Percentiles rank a stretch among this genome's conserved stretches.
These are phyloP conservation scores for Napeogenes inachia DNA, from an alignment of 2,888 invertebrate genomes.

Conservation along the genomic window DNA sequence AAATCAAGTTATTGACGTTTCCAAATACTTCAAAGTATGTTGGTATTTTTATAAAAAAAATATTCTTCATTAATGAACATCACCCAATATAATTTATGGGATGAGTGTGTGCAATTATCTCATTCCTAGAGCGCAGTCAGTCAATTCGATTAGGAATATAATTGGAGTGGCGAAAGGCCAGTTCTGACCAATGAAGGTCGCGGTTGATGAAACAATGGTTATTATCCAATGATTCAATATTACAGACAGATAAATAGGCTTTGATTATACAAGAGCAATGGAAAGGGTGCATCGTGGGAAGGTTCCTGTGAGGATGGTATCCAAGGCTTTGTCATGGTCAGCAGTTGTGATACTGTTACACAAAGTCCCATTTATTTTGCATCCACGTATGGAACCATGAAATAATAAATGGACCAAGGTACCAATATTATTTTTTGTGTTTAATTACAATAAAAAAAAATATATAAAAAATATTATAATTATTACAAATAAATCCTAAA, in stretches of 20 bases:
- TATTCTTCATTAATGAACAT: conserved; percentile 13
- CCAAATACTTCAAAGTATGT: background rate
- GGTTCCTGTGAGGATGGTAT: conserved; percentile 5
- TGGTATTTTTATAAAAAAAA: background rate
- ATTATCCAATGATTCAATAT: conserved; percentile 21
- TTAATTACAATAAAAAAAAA: too few relatives aligned
- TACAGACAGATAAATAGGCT: conserved; percentile 72
- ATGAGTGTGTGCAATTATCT: conserved; percentile 69
- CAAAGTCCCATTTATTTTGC: background rate
- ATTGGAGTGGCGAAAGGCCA: conserved; percentile 63
- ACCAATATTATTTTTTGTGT: too few relatives aligned
- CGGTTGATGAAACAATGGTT: conserved; percentile 26
- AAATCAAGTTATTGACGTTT: too few relatives aligned
- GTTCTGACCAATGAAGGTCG: conserved; percentile 47
- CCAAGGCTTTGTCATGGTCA: conserved; percentile 37
- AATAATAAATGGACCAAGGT: too few relatives aligned
- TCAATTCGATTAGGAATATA: conserved; percentile 72
- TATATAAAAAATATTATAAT: too few relatives aligned
- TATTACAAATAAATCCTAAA: too few relatives aligned
- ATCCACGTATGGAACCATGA: too few relatives aligned
- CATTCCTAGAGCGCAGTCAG: conserved; percentile 60
- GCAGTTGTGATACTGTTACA: conserved; percentile 18
- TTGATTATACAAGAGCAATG: conserved; percentile 55
- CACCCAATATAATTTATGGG: conserved; percentile 51
- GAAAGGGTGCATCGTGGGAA: conserved; percentile 11